A percentile compares a stretch with the other conserved stretches of the same genome.
phyloP scores from a whole-genome alignment of 1,140 invertebrate species.

The Solenopsis fugax region DNA sequence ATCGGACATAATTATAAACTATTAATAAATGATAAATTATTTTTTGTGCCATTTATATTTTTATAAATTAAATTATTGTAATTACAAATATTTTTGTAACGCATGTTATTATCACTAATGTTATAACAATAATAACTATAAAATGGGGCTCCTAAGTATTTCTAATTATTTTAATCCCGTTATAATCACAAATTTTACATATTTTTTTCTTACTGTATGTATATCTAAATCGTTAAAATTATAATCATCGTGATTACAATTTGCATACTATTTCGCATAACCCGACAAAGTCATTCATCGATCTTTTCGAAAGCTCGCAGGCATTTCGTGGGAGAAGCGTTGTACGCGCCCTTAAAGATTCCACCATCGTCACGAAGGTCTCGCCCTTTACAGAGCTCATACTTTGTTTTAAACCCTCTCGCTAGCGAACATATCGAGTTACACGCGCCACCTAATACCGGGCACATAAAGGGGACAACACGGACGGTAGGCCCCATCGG shows the following conservation, averaged over 20 bases:
- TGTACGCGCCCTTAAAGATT: constrained; percentile 55
- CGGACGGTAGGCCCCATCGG: constrained; percentile 67
- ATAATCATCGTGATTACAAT: neutral
- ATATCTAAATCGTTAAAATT: neutral
- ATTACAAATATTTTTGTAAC: too few relatives aligned
- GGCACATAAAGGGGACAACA: constrained; percentile 69
- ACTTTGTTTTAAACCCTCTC: constrained; percentile 80
- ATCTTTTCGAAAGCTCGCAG: constrained; percentile 1
- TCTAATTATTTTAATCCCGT: too few relatives aligned
- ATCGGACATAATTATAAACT: too few relatives aligned
- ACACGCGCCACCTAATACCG: constrained; percentile 76
- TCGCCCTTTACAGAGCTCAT: constrained; percentile 63
- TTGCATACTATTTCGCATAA: neutral
- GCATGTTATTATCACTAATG: too few relatives aligned
- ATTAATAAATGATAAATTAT: too few relatives aligned
- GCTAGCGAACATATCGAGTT: constrained; percentile 76
- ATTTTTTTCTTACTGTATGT: too few relatives aligned
- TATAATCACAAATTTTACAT: too few relatives aligned
- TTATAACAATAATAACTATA: too few relatives aligned
- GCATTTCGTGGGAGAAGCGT: constrained; percentile 37
- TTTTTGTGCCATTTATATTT: too few relatives aligned
- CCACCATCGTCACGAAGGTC: constrained; percentile 36
- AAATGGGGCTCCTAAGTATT: too few relatives aligned
- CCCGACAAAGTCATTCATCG: neutral
- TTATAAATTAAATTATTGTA: too few relatives aligned